Conservation (phyloP, 2,113 vertebrate species). For the Pangasianodon gigas region DNA sequence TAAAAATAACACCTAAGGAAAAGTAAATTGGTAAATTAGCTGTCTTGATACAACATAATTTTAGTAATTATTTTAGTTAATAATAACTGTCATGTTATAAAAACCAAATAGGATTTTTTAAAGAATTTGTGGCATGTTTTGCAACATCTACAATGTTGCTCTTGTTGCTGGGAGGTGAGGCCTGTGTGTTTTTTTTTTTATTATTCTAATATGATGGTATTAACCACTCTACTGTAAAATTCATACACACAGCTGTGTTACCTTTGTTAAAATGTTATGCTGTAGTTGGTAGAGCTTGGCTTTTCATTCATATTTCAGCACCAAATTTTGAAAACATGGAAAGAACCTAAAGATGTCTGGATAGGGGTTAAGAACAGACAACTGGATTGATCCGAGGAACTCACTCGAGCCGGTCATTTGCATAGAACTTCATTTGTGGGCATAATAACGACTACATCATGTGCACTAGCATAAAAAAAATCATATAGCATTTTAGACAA, state of each 20-base stretch:
- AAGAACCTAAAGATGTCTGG: background rate
- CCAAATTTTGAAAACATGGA: background rate
- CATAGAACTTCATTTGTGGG: background rate
- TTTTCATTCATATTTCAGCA: background rate
- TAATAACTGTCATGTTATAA: background rate
- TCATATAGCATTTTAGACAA: background rate
- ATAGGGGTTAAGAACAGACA: background rate
- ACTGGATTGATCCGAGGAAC: background rate
- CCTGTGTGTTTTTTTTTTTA: background rate
- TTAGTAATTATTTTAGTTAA: background rate
- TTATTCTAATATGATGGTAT: background rate
- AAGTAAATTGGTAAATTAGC: background rate
- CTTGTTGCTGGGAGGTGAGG: background rate
- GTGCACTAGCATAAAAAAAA: background rate
- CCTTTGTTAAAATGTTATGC: background rate
- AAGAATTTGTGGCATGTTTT: background rate
- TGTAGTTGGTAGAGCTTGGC: background rate
- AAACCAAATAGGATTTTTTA: background rate
- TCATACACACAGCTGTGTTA: too few species aligned
- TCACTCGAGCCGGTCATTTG: background rate
- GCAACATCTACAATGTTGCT: background rate
- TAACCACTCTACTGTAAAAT: background rate
- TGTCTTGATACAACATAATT: background rate
- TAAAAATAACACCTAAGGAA: background rate
- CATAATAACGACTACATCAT: background rate